These are phyloP conservation scores for Microctonus hyperodae DNA, from an alignment of 2,888 invertebrate genomes.

Conservation along the genomic window DNA sequence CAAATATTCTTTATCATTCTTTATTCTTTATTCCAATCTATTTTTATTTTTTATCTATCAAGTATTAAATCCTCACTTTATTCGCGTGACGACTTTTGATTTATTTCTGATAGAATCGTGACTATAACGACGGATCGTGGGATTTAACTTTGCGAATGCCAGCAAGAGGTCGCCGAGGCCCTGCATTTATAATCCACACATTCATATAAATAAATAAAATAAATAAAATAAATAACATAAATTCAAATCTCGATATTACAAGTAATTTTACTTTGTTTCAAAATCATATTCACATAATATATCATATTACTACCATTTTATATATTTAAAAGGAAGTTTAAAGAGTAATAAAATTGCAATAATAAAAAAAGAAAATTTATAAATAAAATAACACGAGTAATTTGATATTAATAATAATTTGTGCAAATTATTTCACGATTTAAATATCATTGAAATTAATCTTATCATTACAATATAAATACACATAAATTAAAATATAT, in stretches of 20 bases:
- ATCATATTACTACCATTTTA: too few species aligned
- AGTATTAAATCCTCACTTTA: constrained; percentile 12
- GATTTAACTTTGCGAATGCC: constrained; percentile 47
- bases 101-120: constrained; percentile 38
- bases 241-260: neutral
- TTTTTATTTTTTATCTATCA: constrained; percentile 19
- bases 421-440: neutral
- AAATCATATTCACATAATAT: too few species aligned
- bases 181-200: neutral
- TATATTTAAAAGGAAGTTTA: too few species aligned
- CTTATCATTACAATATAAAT: neutral
- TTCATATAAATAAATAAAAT: constrained; percentile 4
- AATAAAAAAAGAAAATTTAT: too few species aligned
- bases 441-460: neutral
- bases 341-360: too few species aligned
- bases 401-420: neutral
- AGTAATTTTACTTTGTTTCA: too few species aligned
- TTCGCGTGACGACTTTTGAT: constrained; percentile 34
- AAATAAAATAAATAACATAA: neutral
- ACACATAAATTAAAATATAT: too few species aligned
- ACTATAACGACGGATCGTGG: constrained; percentile 48
- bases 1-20: neutral
- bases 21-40: too few species aligned
- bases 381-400: neutral
- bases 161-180: constrained; percentile 17